phyloP scores from a whole-genome alignment of 2,113 vertebrate species.

The Sapayoa aenigma region DNA sequence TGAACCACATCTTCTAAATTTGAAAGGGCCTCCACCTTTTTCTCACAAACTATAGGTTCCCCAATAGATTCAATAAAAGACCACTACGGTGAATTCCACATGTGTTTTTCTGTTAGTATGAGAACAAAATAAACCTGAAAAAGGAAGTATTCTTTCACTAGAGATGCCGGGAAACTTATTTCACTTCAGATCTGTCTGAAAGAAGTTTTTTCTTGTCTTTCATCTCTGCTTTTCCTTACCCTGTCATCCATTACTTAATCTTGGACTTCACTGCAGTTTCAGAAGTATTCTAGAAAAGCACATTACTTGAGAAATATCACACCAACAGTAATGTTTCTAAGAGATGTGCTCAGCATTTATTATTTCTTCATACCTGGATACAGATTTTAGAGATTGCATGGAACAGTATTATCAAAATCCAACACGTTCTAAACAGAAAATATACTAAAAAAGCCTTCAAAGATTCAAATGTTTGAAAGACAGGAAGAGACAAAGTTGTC shows the following conservation, averaged over 20 bases:
- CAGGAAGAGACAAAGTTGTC: not conserved
- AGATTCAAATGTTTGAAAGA: not conserved
- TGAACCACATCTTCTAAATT: not conserved
- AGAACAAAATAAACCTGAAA: not conserved
- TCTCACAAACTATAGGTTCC: not conserved
- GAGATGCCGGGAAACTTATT: not conserved
- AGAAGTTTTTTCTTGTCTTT: not conserved
- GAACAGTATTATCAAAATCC: not conserved
- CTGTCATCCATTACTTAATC: not conserved
- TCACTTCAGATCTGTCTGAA: not conserved
- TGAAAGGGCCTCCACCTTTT: not conserved
- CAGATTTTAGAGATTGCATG: not conserved
- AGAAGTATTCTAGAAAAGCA: not conserved
- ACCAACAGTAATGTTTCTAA: not conserved
- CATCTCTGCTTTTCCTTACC: not conserved
- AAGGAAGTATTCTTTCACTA: not conserved
- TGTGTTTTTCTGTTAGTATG: not conserved
- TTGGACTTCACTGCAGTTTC: not conserved
- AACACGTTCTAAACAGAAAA: not conserved
- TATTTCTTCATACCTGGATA: not conserved
- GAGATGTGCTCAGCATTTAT: not conserved
- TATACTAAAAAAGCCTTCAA: not conserved
- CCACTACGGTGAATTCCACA: not conserved
- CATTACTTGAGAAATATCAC: not conserved
- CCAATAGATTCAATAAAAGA: not conserved